Conservation (phyloP, 2,113 vertebrate species). For the Neodontobutis hainanensis region DNA sequence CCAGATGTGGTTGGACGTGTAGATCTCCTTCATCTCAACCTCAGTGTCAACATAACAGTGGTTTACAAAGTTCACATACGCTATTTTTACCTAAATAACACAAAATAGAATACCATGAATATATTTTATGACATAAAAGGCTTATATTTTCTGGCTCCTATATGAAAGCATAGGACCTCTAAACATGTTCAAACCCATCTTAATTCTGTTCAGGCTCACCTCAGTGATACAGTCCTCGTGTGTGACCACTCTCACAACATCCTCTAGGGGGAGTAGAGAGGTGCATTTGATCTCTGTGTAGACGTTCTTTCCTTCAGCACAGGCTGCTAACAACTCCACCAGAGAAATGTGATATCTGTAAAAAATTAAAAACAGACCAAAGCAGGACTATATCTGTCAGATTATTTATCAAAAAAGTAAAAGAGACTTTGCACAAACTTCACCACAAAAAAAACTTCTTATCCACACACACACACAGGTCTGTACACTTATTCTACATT, state of each 20-base stretch:
- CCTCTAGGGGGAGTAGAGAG: conserved; percentile 93
- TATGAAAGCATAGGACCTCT: no score
- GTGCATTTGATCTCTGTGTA: conserved; percentile 99
- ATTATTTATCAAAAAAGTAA: no score
- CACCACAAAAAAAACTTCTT: no score
- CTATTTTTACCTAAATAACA: conserved; percentile 89
- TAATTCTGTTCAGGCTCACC: conserved; percentile 65
- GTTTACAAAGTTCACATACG: conserved; percentile 98
- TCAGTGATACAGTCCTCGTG: conserved; percentile 98
- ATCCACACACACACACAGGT: no score
- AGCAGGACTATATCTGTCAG: no score
- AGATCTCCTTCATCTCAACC: conserved; percentile 99
- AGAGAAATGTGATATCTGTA: conserved; percentile 91
- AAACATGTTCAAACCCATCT: no score
- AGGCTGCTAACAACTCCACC: conserved; percentile 94
- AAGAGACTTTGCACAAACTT: no score
- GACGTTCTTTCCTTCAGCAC: conserved; percentile 98
- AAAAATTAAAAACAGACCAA: no score
- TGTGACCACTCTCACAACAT: conserved; percentile 95
- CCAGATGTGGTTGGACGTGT: conserved; percentile 99
- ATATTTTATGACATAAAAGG: no score
- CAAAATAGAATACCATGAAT: background rate
- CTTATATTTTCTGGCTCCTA: no score
- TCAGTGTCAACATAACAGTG: conserved; percentile 99
- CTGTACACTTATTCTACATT: no score